Evolutionary conservation across 2,888 invertebrate species (phyloP).

Genomic region (Rotaria socialis): DNA sequence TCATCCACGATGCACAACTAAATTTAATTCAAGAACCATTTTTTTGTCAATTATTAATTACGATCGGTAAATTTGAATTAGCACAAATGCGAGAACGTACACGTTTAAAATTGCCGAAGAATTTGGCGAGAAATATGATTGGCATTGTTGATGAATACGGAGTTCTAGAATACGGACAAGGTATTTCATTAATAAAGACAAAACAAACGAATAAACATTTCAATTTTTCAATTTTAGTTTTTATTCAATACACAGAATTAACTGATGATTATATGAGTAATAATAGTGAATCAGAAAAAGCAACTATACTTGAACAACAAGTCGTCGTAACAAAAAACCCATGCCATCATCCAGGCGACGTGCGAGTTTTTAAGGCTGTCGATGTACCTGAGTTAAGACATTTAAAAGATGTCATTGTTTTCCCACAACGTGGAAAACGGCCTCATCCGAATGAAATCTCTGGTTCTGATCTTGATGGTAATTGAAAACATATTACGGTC

Average conservation of each 20-base stretch:
- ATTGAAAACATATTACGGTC: too few species aligned
- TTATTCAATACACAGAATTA: conserved; percentile 20
- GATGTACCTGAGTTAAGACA: conserved; percentile 19
- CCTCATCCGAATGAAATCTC: conserved; percentile 32
- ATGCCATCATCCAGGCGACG: conserved; percentile 31
- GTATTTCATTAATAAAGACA: background rate
- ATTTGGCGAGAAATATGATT: conserved; percentile 6
- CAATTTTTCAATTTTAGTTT: background rate
- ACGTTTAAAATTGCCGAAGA: background rate
- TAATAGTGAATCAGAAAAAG: background rate
- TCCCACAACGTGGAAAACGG: background rate
- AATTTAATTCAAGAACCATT: conserved; percentile 14
- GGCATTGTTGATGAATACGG: conserved; percentile 36
- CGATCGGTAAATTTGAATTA: background rate
- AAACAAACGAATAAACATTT: background rate
- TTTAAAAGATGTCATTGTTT: conserved; percentile 31
- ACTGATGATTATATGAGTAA: background rate
- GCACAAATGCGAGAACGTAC: conserved; percentile 12
- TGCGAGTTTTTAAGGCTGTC: background rate
- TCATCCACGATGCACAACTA: background rate
- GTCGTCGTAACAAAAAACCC: conserved; percentile 26
- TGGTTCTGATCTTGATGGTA: conserved; percentile 23
- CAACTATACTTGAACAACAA: background rate
- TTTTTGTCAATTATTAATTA: conserved; percentile 2
- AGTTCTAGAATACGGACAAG: background rate